Conservation (phyloP, 2,888 invertebrate genomes). For the Drosophila histrio region DNA sequence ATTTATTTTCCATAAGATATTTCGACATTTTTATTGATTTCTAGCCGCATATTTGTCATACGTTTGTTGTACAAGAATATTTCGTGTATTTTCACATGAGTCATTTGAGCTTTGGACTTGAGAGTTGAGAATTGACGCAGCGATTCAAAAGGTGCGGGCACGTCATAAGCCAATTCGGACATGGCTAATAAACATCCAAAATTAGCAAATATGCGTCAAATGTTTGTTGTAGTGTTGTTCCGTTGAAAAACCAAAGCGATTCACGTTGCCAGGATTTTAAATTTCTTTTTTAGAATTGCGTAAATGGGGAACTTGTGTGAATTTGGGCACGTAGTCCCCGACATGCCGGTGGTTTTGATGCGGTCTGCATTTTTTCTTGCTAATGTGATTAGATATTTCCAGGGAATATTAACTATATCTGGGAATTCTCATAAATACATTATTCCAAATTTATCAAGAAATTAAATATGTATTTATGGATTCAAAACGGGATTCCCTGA, state of each 20-base stretch:
- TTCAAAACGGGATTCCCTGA: background rate
- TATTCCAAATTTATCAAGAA: background rate
- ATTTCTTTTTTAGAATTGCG: slow-evolving; percentile 29
- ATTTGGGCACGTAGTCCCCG: slow-evolving; percentile 54
- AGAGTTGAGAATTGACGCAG: slow-evolving; percentile 46
- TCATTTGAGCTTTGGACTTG: slow-evolving; percentile 59
- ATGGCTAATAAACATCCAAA: slow-evolving; percentile 37
- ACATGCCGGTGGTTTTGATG: background rate
- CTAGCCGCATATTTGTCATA: slow-evolving; percentile 60
- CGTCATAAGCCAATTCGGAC: slow-evolving; percentile 45
- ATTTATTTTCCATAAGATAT: slow-evolving; percentile 50
- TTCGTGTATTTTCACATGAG: slow-evolving; percentile 47
- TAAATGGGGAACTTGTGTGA: slow-evolving; percentile 45
- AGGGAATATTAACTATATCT: background rate
- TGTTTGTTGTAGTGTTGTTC: slow-evolving; percentile 12
- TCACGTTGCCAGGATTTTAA: slow-evolving; percentile 54
- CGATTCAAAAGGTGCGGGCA: slow-evolving; percentile 24
- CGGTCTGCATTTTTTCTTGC: background rate
- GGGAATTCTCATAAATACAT: background rate
- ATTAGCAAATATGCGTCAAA: slow-evolving; percentile 50
- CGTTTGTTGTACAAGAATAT: slow-evolving; percentile 53
- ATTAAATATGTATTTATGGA: background rate
- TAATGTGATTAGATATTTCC: background rate
- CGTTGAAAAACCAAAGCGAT: slow-evolving; percentile 34
- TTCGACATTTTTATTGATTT: slow-evolving; percentile 73